Evolutionary conservation across 2,797 vertebrate genomes (phyloP).

Genomic region (Sebastes hubbsi): DNA sequence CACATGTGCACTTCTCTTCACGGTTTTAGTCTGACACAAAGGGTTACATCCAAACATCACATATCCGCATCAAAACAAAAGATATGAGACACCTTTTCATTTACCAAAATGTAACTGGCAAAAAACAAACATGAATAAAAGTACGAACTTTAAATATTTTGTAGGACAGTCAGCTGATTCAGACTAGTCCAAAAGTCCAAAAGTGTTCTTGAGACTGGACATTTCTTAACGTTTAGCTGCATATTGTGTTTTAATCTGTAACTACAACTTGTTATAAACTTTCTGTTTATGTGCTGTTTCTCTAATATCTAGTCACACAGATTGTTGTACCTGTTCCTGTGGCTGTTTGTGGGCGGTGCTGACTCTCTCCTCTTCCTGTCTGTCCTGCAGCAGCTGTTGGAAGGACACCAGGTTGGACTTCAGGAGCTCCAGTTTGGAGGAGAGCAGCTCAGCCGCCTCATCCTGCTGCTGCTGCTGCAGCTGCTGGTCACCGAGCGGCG

Average conservation of each 20-base stretch:
- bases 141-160: neutral
- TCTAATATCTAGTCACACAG: rapidly evolving
- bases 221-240: neutral
- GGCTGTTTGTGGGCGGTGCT: conserved; percentile 13
- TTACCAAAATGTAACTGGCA: neutral
- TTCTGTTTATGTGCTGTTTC: neutral
- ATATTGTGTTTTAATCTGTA: neutral
- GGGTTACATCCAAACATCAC: neutral
- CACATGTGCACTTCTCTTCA: neutral
- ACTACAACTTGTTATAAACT: neutral
- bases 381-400: conserved; percentile 87
- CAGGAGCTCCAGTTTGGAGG: conserved; percentile 86
- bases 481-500: conserved; percentile 48
- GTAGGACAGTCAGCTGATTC: neutral
- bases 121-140: neutral
- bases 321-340: conserved; percentile 7
- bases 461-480: conserved; percentile 58
- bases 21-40: neutral
- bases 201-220: neutral
- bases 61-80: neutral
- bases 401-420: conserved; percentile 88
- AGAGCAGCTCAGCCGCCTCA: conserved; percentile 82
- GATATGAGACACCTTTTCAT: neutral
- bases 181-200: neutral
- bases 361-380: conserved; percentile 72